Percentiles rank a stretch among this genome's conserved stretches.
phyloP scores from a whole-genome alignment of 1,140 invertebrate species.

The Cotesia typhae region DNA sequence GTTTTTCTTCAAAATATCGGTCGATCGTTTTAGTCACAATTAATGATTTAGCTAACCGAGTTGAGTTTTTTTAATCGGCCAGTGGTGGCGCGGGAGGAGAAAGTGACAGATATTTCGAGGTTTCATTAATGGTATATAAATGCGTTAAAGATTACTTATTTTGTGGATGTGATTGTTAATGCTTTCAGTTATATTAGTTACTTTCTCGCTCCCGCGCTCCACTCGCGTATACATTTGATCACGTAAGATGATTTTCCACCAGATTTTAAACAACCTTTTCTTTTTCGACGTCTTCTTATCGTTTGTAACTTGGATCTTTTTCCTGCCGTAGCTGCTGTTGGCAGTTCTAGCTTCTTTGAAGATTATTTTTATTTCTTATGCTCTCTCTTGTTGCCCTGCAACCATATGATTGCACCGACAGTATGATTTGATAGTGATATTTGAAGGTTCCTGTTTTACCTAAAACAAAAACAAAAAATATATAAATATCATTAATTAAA shows the following conservation, averaged over 20 bases:
- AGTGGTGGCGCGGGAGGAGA: constrained; percentile 29
- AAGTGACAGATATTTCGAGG: constrained; percentile 1
- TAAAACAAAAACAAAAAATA: too few relatives aligned
- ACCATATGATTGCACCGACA: background rate
- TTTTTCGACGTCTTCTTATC: constrained; percentile 32
- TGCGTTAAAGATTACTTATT: background rate
- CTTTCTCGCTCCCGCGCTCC: constrained; percentile 36
- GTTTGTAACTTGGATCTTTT: constrained; percentile 24
- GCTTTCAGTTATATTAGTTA: constrained; percentile 26
- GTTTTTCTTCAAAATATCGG: too few relatives aligned
- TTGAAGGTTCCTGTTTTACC: too few relatives aligned
- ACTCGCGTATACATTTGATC: constrained; percentile 32
- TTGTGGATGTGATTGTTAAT: background rate
- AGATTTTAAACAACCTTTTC: background rate
- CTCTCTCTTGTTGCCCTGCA: too few relatives aligned
- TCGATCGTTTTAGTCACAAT: background rate
- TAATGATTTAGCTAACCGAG: background rate
- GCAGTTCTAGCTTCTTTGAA: constrained; percentile 19
- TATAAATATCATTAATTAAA: too few relatives aligned
- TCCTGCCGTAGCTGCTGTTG: constrained; percentile 28
- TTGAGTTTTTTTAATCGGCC: background rate
- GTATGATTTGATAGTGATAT: background rate
- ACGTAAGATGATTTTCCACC: background rate
- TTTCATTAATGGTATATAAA: background rate
- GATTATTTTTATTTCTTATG: background rate